Evolutionary conservation across 2,797 vertebrate genomes (phyloP).

Genomic region (Semotilus atromaculatus): DNA sequence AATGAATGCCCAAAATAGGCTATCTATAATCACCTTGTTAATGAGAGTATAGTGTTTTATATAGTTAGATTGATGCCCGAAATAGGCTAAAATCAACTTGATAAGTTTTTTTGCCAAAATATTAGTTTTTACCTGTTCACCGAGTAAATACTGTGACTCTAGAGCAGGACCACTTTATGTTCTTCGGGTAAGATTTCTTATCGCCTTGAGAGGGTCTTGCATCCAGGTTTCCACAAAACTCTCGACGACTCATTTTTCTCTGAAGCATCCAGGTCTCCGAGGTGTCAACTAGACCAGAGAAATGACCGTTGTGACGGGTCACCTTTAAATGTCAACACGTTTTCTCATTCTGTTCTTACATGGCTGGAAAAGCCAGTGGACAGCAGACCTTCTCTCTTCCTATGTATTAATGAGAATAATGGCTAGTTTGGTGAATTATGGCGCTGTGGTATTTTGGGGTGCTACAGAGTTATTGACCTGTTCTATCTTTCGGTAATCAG

Average conservation of each 20-base stretch:
- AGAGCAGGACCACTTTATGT: not conserved
- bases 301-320: conserved; percentile 42
- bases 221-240: conserved; percentile 17
- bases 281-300: conserved; percentile 45
- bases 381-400: conserved; percentile 38
- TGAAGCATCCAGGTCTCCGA: not conserved
- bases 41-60: not conserved
- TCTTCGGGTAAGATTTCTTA: conserved; percentile 9
- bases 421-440: conserved; percentile 38
- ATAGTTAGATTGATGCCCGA: not conserved
- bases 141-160: conserved; percentile 3
- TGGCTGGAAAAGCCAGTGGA: conserved; percentile 37
- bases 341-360: conserved; percentile 49
- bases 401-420: conserved; percentile 37
- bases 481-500: conserved; percentile 42
- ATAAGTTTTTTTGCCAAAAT: not conserved
- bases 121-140: conserved; percentile 9
- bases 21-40: not conserved
- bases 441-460: conserved; percentile 41
- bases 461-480: conserved; percentile 48
- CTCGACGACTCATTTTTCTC: conserved; percentile 16
- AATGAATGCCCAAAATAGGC: not conserved
- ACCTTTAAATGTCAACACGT: conserved; percentile 52
- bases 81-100: not conserved
- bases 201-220: not conserved